Evolutionary conservation across 1,140 invertebrate species (phyloP).

Genomic region (Cherax quadricarinatus): DNA sequence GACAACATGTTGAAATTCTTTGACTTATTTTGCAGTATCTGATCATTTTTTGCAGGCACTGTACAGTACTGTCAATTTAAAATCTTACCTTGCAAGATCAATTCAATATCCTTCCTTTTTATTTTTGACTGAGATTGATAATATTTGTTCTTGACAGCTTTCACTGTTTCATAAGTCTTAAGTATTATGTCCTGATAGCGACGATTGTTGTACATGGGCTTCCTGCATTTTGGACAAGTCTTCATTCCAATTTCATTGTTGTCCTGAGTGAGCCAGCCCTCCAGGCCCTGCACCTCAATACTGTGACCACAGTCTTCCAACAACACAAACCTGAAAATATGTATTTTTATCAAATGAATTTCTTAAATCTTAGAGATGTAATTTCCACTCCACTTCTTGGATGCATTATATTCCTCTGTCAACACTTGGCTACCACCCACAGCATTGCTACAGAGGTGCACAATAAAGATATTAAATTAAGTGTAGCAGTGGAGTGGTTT

Average conservation of each 20-base stretch:
- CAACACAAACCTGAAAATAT: constrained; percentile 79
- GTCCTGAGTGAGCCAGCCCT: constrained; percentile 77
- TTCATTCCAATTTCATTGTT: constrained; percentile 79
- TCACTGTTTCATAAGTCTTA: constrained; percentile 79
- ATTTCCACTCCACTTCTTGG: too few species aligned
- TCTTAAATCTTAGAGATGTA: too few species aligned
- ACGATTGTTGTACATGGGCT: constrained; percentile 80
- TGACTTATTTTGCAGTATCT: too few species aligned
- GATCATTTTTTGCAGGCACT: too few species aligned
- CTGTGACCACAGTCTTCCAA: constrained; percentile 83
- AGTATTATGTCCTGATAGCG: constrained; percentile 82
- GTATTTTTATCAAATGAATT: too few species aligned
- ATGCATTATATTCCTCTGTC: too few species aligned
- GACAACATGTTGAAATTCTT: too few species aligned
- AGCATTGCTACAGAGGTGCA: too few species aligned
- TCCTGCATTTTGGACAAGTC: constrained; percentile 82
- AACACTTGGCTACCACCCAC: too few species aligned
- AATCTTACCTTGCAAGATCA: constrained; percentile 42
- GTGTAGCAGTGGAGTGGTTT: too few species aligned
- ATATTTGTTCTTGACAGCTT: constrained; percentile 78
- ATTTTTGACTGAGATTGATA: constrained; percentile 70
- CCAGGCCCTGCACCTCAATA: constrained; percentile 78
- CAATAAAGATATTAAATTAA: too few species aligned
- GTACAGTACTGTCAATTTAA: too few species aligned
- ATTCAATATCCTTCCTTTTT: constrained; percentile 41